Percentiles rank a stretch among this genome's conserved stretches.
Conservation (phyloP, 2,113 vertebrate genomes). For the Clarias gariepinus region DNA sequence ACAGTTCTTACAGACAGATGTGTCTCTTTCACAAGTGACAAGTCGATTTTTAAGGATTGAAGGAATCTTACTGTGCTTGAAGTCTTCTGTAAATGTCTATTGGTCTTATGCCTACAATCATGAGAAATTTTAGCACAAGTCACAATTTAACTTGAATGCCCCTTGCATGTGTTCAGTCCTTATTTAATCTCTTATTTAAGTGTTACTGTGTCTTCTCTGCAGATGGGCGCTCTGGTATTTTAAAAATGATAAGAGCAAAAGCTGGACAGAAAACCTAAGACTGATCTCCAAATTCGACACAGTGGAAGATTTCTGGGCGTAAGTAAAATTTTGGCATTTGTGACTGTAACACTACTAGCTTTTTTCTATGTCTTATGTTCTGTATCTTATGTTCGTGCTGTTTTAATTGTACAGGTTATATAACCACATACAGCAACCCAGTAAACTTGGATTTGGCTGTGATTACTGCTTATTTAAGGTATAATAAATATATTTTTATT, state of each 20-base stretch:
- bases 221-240: slow-evolving; percentile 85
- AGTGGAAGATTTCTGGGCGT: slow-evolving; percentile 85
- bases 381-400: background rate
- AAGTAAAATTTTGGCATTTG: slow-evolving; percentile 57
- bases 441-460: slow-evolving; percentile 77
- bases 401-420: slow-evolving; percentile 72
- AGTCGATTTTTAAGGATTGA: too few relatives aligned
- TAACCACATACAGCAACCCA: slow-evolving; percentile 83
- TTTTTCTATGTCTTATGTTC: background rate
- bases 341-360: background rate
- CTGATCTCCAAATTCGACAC: slow-evolving; percentile 83
- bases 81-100: too few relatives aligned
- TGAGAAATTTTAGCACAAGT: too few relatives aligned
- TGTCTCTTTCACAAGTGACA: too few relatives aligned
- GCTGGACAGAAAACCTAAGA: slow-evolving; percentile 80
- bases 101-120: too few relatives aligned
- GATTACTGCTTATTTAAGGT: slow-evolving; percentile 85
- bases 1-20: too few relatives aligned
- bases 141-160: too few relatives aligned
- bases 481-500: slow-evolving; percentile 24
- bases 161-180: background rate
- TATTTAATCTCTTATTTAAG: background rate
- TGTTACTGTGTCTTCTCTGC: slow-evolving; percentile 34
- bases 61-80: too few relatives aligned
- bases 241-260: slow-evolving; percentile 84